These are phyloP conservation scores for Dryobotodes eremita DNA, from an alignment of 2,888 invertebrate genomes.

Conservation along the genomic window DNA sequence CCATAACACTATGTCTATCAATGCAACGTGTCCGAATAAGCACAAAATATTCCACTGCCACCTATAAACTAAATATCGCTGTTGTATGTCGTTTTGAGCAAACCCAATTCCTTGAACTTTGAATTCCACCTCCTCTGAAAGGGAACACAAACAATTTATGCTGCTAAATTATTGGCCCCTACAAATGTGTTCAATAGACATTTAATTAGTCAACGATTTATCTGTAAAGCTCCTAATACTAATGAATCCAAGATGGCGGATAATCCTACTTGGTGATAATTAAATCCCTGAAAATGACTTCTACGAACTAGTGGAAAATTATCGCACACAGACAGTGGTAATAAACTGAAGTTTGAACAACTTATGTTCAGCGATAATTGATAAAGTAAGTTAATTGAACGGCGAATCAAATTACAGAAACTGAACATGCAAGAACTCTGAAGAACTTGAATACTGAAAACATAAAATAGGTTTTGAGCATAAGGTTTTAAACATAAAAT, in stretches of 20 bases:
- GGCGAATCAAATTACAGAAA: neutral
- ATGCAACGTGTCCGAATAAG: neutral
- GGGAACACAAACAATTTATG: conserved; percentile 1
- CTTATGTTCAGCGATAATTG: conserved; percentile 42
- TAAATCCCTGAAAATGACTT: conserved; percentile 53
- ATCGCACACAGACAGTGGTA: conserved; percentile 40
- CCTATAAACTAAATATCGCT: neutral
- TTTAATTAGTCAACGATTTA: conserved; percentile 60
- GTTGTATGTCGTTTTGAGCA: neutral
- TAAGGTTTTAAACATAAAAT: neutral
- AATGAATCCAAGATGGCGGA: conserved; percentile 64
- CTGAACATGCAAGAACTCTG: neutral
- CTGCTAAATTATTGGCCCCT: conserved; percentile 23
- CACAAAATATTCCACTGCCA: neutral
- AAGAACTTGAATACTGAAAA: neutral
- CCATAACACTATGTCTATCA: neutral
- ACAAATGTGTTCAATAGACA: conserved; percentile 47
- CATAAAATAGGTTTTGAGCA: neutral
- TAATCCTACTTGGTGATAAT: conserved; percentile 63
- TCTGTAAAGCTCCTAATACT: conserved; percentile 55
- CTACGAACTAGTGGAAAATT: conserved; percentile 57
- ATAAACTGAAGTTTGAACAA: conserved; percentile 46
- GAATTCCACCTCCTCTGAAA: neutral
- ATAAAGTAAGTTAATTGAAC: conserved; percentile 34
- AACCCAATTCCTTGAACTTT: neutral